phyloP scores from a whole-genome alignment of 2,888 invertebrate genomes.

The Branchinecta sandiegonensis region DNA sequence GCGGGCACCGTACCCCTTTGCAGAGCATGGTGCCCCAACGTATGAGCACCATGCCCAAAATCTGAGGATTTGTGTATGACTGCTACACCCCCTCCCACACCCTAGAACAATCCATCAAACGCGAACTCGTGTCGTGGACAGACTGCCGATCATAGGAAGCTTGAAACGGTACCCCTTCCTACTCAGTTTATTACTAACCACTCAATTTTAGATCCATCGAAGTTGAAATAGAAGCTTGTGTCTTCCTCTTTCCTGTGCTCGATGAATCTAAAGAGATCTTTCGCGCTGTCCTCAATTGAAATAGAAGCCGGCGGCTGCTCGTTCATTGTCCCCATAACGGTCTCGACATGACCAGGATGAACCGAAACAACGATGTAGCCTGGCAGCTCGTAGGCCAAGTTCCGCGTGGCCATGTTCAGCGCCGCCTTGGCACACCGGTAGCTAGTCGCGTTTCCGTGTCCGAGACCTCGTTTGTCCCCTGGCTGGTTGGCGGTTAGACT shows the following conservation, averaged over 20 bases:
- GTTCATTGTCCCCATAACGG: background rate
- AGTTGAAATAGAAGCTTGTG: background rate
- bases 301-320: background rate
- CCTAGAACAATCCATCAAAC: too few species aligned
- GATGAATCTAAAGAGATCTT: background rate
- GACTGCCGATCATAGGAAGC: too few species aligned
- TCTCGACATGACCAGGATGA: conserved; percentile 1
- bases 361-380: conserved; percentile 1
- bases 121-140: too few species aligned
- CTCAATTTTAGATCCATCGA: background rate
- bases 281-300: background rate
- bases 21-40: too few species aligned
- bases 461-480: conserved; percentile 7
- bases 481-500: conserved; percentile 12
- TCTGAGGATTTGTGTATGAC: too few species aligned
- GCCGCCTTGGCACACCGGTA: background rate
- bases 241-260: conserved; percentile 5
- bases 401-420: conserved; percentile 5
- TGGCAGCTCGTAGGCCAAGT: conserved; percentile 12
- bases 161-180: too few species aligned
- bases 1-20: too few species aligned
- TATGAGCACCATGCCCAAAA: too few species aligned
- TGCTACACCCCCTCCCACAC: too few species aligned
- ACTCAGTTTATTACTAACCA: background rate
- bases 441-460: background rate